Percentiles rank a stretch among this genome's conserved stretches.
These are phyloP conservation scores for Girardinus metallicus DNA, from an alignment of 2,797 vertebrate genomes.

Conservation along the genomic window DNA sequence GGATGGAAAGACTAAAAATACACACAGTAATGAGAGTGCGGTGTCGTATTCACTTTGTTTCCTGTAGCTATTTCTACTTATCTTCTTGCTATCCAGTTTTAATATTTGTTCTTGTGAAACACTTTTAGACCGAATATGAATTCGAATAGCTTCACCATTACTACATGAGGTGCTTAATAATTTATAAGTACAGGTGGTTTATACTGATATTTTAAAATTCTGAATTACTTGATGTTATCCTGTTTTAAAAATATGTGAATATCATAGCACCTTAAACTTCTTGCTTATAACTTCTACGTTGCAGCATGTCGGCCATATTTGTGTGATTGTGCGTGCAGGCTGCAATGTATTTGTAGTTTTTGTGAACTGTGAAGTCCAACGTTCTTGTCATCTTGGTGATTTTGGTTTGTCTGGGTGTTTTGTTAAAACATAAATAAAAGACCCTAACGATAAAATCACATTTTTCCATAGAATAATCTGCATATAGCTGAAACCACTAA, in stretches of 20 bases:
- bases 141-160: constrained; percentile 15
- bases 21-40: constrained; percentile 69
- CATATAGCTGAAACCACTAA: not conserved
- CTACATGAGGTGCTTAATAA: constrained; percentile 2
- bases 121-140: constrained; percentile 21
- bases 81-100: constrained; percentile 41
- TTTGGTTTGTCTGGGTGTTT: not conserved
- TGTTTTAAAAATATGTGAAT: not conserved
- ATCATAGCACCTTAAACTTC: not conserved
- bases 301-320: not conserved
- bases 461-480: not conserved
- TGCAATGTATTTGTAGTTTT: not conserved
- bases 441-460: not conserved
- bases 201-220: not conserved
- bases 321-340: not conserved
- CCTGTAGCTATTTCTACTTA: constrained; percentile 52
- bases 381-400: not conserved
- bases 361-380: not conserved
- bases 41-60: constrained; percentile 65
- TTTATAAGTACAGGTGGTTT: not conserved
- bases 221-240: not conserved
- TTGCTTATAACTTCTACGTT: not conserved
- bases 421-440: not conserved
- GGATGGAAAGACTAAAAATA: constrained; percentile 78
- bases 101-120: constrained; percentile 12